Percentiles rank a stretch among this genome's conserved stretches.
Conservation (phyloP, 2,888 invertebrate genomes). For the Thecocarcelia acutangulata region DNA sequence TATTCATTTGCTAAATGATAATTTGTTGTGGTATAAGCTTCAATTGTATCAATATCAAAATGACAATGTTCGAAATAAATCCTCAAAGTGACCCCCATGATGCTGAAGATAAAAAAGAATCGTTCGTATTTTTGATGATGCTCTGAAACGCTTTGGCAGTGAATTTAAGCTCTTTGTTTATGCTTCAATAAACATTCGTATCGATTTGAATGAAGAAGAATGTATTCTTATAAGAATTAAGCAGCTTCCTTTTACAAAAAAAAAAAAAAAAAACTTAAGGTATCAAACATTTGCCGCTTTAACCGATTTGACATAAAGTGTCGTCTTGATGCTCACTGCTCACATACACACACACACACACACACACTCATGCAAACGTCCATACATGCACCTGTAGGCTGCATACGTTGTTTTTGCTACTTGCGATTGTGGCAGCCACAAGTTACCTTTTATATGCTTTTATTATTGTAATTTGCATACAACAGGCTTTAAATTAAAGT, state of each 20-base stretch:
- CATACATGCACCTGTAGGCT: background rate
- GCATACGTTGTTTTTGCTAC: background rate
- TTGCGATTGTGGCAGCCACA: conserved; percentile 25
- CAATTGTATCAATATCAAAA: conserved; percentile 56
- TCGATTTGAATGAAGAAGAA: conserved; percentile 41
- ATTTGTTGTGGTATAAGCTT: conserved; percentile 60
- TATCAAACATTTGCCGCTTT: conserved; percentile 66
- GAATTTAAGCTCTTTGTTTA: conserved; percentile 54
- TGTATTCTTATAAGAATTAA: conserved; percentile 5
- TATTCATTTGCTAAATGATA: conserved; percentile 54
- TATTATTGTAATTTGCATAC: conserved; percentile 57
- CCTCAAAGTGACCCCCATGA: conserved; percentile 63
- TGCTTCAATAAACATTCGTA: conserved; percentile 57
- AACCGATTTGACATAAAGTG: conserved; percentile 64
- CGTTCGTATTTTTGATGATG: background rate
- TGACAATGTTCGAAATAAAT: conserved; percentile 57
- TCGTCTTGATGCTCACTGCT: conserved; percentile 53
- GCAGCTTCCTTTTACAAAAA: conserved; percentile 10
- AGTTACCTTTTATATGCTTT: conserved; percentile 33
- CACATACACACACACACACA: conserved; percentile 15
- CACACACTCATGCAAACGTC: background rate
- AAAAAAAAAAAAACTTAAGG: conserved; percentile 40
- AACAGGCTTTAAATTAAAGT: conserved; percentile 54
- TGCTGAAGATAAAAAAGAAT: conserved; percentile 59
- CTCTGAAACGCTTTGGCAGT: conserved; percentile 30